Base-by-base conservation (phyloP, 1,140 invertebrate genomes). In the Trypoxylus dichotomus region DNA sequence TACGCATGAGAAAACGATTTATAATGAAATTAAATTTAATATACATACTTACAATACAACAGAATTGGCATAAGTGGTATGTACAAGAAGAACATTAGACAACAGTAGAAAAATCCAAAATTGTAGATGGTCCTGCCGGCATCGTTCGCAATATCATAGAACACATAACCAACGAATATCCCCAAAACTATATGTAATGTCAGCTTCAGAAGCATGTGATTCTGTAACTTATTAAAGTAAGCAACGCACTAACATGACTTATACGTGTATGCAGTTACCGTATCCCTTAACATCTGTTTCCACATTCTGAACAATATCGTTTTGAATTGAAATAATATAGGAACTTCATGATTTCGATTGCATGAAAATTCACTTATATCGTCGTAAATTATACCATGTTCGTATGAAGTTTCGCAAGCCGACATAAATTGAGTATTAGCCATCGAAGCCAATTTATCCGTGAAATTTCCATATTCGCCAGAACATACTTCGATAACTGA, bases 41-140 rank as follows among this genome's bases (percentile, higher is more conserved):
- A 54, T 72, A 19, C 60, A 27, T 76, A 87, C 92, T 91, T 89
- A 95, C 94, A 95, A 80, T 93, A 89, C 79, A 94, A 85, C 47
- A 95, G 85, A 41, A 94, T 89, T 2, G 94, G 94, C 86, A 94
- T 90, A 91, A 95, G 92, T 0, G 94, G 93, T 25, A 94, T 89
- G 83, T 94, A 95, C 76, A 95, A 87, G 83, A 94, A 93, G 2
- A 91, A 90, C 71, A 95, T 94, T 37, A 93, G 86, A 79, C 92
- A 93, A 0, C 92, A 91, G 77, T 93, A 95, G 80, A 93, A 94
- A 83, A 94, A 95, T 11, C 94, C 94, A 84, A 94, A 95, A 84
- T 94, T 95, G 81, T 93, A 95, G 10, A 95, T 87, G 0, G 92
- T 93, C 82, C 93, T 94, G 0, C 93, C 93, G 0, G 91, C 94